Conservation (phyloP, 2,113 vertebrate genomes). For the Ciconia boyciana region DNA sequence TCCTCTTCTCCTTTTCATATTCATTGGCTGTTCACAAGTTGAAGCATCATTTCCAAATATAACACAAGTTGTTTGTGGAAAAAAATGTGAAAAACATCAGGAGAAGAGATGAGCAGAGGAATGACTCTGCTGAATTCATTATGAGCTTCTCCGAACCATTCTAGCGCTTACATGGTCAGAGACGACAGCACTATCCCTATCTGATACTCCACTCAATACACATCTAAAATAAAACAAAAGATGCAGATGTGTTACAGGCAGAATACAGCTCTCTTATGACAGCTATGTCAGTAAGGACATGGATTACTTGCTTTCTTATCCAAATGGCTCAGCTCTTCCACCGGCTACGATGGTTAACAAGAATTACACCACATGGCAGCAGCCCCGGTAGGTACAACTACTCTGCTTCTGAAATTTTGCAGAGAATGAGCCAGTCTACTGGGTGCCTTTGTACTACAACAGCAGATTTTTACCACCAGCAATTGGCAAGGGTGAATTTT, state of each 20-base stretch:
- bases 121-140: neutral
- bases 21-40: neutral
- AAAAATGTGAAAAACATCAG: neutral
- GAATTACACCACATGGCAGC: neutral
- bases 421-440: neutral
- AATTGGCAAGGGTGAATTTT: neutral
- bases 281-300: rapidly evolving
- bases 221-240: neutral
- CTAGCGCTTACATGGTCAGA: neutral
- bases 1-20: neutral
- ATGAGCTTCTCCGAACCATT: neutral
- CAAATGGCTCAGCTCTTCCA: neutral
- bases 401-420: neutral
- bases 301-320: neutral
- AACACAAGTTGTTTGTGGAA: neutral
- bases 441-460: neutral
- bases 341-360: rapidly evolving
- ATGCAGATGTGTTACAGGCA: neutral
- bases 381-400: no score
- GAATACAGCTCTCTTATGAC: neutral
- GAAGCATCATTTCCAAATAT: neutral
- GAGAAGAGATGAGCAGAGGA: neutral
- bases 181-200: rapidly evolving
- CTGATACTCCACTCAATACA: neutral
- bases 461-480: neutral